These are phyloP conservation scores for Eulemur macaco DNA, from an alignment of 2,113 vertebrate genomes.

Conservation along the genomic window DNA sequence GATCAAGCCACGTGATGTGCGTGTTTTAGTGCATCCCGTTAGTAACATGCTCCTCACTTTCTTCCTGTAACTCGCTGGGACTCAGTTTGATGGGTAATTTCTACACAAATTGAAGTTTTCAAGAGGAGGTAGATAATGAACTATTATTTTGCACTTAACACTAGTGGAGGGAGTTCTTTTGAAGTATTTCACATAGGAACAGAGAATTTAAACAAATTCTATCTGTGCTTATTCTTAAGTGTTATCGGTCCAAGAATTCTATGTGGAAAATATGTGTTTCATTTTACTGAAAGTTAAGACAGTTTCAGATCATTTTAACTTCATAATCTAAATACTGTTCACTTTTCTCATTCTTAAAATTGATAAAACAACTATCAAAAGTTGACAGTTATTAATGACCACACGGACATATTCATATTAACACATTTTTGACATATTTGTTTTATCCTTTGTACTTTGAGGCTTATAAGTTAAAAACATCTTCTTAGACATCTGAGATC, in stretches of 20 bases:
- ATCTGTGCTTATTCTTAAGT: background rate
- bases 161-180: background rate
- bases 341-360: background rate
- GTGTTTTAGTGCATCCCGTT: background rate
- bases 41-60: background rate
- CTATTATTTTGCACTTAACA: background rate
- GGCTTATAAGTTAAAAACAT: background rate
- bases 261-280: background rate
- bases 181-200: background rate
- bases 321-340: background rate
- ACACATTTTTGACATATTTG: background rate
- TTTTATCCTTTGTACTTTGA: background rate
- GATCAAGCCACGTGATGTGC: background rate
- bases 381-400: background rate
- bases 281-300: background rate
- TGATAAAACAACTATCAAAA: background rate
- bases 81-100: background rate
- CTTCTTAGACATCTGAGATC: background rate
- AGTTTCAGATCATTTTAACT: background rate
- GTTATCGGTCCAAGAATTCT: background rate
- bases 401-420: background rate
- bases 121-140: background rate
- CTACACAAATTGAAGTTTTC: background rate
- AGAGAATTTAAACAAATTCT: background rate
- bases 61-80: background rate